Evolutionary conservation across 2,888 invertebrate genomes (phyloP), one percentile per base, ranked within the genome.

Genomic region (Mythimna lalbum): DNA sequence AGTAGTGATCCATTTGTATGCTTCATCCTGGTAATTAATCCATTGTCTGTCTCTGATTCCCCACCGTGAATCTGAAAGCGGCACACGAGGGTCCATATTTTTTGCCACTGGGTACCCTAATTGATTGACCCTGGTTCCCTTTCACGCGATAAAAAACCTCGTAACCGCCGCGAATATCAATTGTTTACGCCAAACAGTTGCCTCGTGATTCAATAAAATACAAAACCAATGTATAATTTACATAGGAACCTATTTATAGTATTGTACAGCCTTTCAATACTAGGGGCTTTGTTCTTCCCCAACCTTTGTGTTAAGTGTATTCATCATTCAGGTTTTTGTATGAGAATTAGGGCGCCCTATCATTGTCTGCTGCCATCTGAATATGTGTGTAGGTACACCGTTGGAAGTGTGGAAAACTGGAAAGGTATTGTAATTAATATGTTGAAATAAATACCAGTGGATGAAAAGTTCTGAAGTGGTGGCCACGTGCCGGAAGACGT

Each of bases 231-330:
- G 57, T 64, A 64, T 64, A 43, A 68, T 68, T n/a, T 36, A 57
- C 27, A 19, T 63, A 27, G 21, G 19, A 27, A 65, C 27, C 47
- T 49, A 59, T 68, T 61, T 57, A 36, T 47, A 56, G 31, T 59
- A 66, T 27, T 62, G 61, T 49, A n/a, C 68, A 43, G 57, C 59
- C 49, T 78, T 77, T 78, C 67, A 73, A 64, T 64, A 59, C 27
- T 73, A n/a, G 31, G 21, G 52, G n/a, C 21, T 53, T 78, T 78
- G 79, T 78, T 78, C 49, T 66, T 62, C 56, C 69, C 69, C 52
- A 39, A 12, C 63, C 69, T 63, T 79, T 69, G 56, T 72, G 63
- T 69, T 53, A 21, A 50, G 36, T 12, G 59, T 78, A 77, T 73
- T 78, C 66, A 69, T 74, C 52, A 53, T 50, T 50, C n/a, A 47